These are phyloP conservation scores for Gymnoscopelus microlampas DNA, from an alignment of 2,797 vertebrate species.

Conservation along the genomic window DNA sequence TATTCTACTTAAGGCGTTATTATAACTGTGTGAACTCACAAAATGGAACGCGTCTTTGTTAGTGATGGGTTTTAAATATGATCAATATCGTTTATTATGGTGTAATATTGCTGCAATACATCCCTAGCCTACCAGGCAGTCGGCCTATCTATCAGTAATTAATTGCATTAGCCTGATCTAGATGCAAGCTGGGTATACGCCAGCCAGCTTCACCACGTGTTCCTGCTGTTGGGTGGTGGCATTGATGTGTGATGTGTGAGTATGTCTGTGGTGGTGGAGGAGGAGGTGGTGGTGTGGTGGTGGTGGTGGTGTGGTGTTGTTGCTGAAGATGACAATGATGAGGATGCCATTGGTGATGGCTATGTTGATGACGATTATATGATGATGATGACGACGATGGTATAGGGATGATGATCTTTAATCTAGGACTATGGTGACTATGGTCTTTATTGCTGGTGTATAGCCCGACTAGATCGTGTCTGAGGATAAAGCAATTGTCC, in stretches of 20 bases:
- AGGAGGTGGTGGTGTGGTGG: neutral
- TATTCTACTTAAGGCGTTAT: too few species aligned
- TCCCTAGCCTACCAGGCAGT: conserved; percentile 6
- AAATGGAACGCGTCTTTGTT: too few species aligned
- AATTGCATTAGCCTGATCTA: conserved; percentile 55
- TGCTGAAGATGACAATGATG: conserved; percentile 61
- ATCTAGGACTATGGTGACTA: conserved; percentile 51
- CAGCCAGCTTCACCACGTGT: conserved; percentile 45
- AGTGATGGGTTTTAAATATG: too few species aligned
- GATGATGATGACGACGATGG: conserved; percentile 61
- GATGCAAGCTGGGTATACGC: conserved; percentile 32
- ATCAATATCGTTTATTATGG: neutral
- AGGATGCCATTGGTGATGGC: conserved; percentile 41
- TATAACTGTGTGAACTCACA: too few species aligned
- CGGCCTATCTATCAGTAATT: conserved; percentile 38
- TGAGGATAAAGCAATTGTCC: conserved; percentile 36
- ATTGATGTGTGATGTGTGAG: neutral
- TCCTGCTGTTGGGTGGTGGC: conserved; percentile 13
- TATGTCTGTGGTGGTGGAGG: neutral
- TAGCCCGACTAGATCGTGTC: conserved; percentile 42
- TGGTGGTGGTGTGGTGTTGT: conserved; percentile 28
- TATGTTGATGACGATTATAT: conserved; percentile 59
- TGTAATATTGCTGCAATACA: conserved; percentile 14
- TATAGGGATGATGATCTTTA: conserved; percentile 55
- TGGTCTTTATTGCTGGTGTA: conserved; percentile 37